A percentile compares a stretch with the other conserved stretches of the same genome.
Conservation (phyloP, 2,888 invertebrate species). For the Drosophila fulvimacula region DNA sequence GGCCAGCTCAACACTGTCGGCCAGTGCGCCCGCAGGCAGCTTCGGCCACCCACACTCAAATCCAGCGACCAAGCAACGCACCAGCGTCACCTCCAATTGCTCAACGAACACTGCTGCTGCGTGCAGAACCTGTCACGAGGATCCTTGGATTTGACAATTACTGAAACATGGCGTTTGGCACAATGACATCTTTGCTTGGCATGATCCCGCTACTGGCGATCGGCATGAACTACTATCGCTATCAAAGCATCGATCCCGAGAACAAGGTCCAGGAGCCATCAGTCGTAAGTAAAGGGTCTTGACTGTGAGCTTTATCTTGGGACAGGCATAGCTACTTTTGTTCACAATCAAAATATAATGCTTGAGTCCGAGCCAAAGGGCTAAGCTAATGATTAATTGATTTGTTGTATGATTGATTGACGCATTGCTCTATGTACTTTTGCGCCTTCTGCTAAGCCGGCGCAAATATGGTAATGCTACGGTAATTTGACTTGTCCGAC, state of each 20-base stretch:
- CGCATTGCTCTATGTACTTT: neutral
- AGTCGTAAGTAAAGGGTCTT: slow-evolving; percentile 86
- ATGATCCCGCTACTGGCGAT: slow-evolving; percentile 93
- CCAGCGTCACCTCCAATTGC: slow-evolving; percentile 13
- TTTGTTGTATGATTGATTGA: neutral
- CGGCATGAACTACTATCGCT: slow-evolving; percentile 92
- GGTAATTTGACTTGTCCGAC: neutral
- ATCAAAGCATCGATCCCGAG: slow-evolving; percentile 93
- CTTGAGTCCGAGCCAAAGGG: neutral
- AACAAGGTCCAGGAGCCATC: slow-evolving; percentile 89
- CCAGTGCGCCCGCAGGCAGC: slow-evolving; percentile 67
- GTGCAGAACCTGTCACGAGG: slow-evolving; percentile 80
- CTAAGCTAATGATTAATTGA: neutral
- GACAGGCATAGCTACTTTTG: too few relatives aligned
- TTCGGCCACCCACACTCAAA: slow-evolving; percentile 48
- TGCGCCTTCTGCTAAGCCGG: neutral
- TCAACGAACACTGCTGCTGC: slow-evolving; percentile 10
- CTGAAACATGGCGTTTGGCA: slow-evolving; percentile 86
- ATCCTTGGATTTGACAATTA: slow-evolving; percentile 88
- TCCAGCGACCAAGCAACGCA: slow-evolving; percentile 37
- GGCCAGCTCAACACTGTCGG: slow-evolving; percentile 54
- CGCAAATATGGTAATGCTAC: neutral
- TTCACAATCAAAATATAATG: neutral
- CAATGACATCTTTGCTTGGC: slow-evolving; percentile 89
- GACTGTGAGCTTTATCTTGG: too few relatives aligned